These are phyloP conservation scores for Diabrotica balteata DNA, from an alignment of 2,888 invertebrate genomes.

Conservation along the genomic window DNA sequence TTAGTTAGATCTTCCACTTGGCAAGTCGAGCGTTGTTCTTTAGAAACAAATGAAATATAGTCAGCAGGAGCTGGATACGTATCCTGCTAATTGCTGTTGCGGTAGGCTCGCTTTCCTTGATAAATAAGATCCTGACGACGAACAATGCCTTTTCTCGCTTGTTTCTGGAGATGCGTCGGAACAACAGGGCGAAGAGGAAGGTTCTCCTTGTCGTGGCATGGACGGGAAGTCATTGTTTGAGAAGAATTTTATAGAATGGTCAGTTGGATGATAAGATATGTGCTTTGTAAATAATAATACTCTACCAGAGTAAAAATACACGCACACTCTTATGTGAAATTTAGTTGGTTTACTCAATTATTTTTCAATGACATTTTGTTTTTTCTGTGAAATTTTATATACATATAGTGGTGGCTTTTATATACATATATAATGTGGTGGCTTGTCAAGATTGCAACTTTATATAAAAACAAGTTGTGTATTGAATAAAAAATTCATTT, in stretches of 20 bases:
- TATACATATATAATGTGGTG: too few species aligned
- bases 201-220: not conserved
- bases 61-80: constrained; percentile 39
- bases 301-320: not conserved
- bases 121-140: constrained; percentile 15
- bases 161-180: constrained; percentile 11
- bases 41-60: constrained; percentile 29
- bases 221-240: too few species aligned
- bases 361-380: too few species aligned
- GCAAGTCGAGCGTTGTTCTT: not conserved
- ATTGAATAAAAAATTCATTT: too few species aligned
- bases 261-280: too few species aligned
- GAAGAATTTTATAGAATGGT: too few species aligned
- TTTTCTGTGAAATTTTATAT: too few species aligned
- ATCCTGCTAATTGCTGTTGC: constrained; percentile 52
- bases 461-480: too few species aligned
- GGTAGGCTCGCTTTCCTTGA: constrained; percentile 38
- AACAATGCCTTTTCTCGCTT: constrained; percentile 13
- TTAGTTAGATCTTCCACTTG: too few species aligned
- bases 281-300: too few species aligned
- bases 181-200: not conserved
- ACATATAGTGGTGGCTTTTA: too few species aligned
- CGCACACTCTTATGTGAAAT: not conserved
- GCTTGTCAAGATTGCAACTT: too few species aligned
- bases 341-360: not conserved